phyloP scores from a whole-genome alignment of 2,797 vertebrate genomes.

The Fringilla coelebs region DNA sequence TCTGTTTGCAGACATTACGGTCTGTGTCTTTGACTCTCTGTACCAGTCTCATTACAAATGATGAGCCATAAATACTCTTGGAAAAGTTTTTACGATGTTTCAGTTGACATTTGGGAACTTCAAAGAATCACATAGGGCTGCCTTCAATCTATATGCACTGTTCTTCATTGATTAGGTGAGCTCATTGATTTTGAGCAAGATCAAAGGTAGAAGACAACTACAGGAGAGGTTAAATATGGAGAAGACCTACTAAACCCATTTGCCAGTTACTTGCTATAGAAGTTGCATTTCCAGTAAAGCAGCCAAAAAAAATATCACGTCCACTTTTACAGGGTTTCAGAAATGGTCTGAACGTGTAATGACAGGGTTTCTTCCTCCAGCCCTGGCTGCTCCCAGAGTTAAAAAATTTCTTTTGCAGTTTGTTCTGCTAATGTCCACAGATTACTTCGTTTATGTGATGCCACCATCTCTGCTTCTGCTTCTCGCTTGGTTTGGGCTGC shows the following conservation, averaged over 20 bases:
- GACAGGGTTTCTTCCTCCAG: background rate
- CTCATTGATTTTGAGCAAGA: constrained; percentile 28
- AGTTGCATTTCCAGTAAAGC: background rate
- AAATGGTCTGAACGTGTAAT: background rate
- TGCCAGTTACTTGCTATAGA: background rate
- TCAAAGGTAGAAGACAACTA: constrained; percentile 36
- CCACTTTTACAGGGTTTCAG: background rate
- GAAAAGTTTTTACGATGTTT: constrained; percentile 56
- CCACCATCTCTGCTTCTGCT: background rate
- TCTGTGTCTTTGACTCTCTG: constrained; percentile 27
- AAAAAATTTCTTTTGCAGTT: background rate
- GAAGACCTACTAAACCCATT: constrained; percentile 6
- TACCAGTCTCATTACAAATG: background rate
- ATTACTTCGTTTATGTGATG: background rate
- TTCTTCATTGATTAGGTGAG: constrained; percentile 59
- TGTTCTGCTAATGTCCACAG: background rate
- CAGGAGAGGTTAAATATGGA: constrained; percentile 28
- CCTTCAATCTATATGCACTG: constrained; percentile 38
- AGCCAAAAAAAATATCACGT: background rate
- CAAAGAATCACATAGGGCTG: constrained; percentile 49
- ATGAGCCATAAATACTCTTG: constrained; percentile 46
- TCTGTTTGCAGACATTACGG: constrained; percentile 31
- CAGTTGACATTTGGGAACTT: constrained; percentile 61
- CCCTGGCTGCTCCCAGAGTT: background rate
- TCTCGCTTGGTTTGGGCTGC: background rate